Percentiles rank a stretch among this genome's conserved stretches.
phyloP scores from a whole-genome alignment of 1,140 invertebrate species.

The Asobara japonica region DNA sequence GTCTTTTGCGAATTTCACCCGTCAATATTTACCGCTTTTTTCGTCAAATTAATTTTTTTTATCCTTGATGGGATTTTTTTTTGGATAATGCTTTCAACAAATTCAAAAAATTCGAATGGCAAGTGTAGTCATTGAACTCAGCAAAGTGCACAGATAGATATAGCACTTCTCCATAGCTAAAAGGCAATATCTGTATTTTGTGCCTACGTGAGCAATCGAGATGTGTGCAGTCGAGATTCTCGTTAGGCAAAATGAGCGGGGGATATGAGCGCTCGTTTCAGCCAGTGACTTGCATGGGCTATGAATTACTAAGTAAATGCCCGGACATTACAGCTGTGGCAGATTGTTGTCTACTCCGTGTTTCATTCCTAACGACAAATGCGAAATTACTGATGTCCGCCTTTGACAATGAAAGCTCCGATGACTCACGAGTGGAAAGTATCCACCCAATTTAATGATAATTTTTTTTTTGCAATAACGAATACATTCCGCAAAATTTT shows the following conservation, averaged over 20 bases:
- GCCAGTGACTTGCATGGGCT: neutral
- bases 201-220: neutral
- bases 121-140: conserved; percentile 33
- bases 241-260: neutral
- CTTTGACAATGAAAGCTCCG: too few relatives aligned
- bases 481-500: too few relatives aligned
- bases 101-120: neutral
- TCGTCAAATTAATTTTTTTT: too few relatives aligned
- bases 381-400: neutral
- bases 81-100: too few relatives aligned
- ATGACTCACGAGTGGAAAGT: too few relatives aligned
- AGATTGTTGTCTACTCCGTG: neutral
- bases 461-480: too few relatives aligned
- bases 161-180: conserved; percentile 6
- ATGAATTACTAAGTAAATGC: neutral
- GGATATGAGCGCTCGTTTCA: neutral
- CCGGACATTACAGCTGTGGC: neutral
- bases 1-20: too few relatives aligned
- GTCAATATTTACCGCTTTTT: too few relatives aligned
- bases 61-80: too few relatives aligned
- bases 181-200: neutral
- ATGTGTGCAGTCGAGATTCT: neutral
- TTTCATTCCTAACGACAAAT: neutral
- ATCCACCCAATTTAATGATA: too few relatives aligned
- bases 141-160: conserved; percentile 13